Conservation (phyloP, 2,888 invertebrate species). For the Amiota mariae region DNA sequence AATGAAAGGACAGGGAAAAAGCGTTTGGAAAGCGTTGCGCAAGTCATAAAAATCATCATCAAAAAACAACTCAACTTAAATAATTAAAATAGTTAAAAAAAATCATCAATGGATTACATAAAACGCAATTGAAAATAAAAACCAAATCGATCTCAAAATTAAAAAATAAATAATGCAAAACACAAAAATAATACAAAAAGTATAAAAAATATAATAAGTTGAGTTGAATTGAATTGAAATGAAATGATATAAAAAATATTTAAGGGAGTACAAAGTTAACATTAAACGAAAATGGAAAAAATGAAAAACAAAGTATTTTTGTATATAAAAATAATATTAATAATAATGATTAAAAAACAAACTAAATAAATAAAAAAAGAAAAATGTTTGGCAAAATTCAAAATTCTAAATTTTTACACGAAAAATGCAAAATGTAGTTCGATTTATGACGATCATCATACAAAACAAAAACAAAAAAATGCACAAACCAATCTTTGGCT, state of each 20-base stretch:
- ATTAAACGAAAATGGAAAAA: constrained; percentile 41
- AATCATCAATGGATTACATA: constrained; percentile 4
- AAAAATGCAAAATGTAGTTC: constrained; percentile 44
- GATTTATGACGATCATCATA: constrained; percentile 18
- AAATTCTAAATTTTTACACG: constrained; percentile 70
- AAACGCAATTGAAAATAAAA: constrained; percentile 24
- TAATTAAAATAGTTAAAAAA: constrained; percentile 22
- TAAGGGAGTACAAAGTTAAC: constrained; percentile 40
- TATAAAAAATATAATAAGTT: no score
- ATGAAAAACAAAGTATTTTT: neutral
- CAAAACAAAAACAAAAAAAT: constrained; percentile 40
- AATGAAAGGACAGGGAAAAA: neutral
- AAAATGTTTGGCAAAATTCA: constrained; percentile 70
- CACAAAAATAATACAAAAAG: constrained; percentile 20
- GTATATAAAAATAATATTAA: constrained; percentile 15
- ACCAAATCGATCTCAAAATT: constrained; percentile 66
- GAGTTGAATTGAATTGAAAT: constrained; percentile 42
- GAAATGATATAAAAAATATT: constrained; percentile 47
- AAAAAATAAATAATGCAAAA: constrained; percentile 46
- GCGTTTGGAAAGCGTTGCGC: constrained; percentile 3
- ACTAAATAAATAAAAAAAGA: constrained; percentile 48
- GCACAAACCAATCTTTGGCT: constrained; percentile 50
- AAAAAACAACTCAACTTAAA: constrained; percentile 4
- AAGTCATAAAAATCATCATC: neutral
- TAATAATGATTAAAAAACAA: neutral